Conservation (phyloP, 2,888 invertebrate species). For the Tortricodes alternella region DNA sequence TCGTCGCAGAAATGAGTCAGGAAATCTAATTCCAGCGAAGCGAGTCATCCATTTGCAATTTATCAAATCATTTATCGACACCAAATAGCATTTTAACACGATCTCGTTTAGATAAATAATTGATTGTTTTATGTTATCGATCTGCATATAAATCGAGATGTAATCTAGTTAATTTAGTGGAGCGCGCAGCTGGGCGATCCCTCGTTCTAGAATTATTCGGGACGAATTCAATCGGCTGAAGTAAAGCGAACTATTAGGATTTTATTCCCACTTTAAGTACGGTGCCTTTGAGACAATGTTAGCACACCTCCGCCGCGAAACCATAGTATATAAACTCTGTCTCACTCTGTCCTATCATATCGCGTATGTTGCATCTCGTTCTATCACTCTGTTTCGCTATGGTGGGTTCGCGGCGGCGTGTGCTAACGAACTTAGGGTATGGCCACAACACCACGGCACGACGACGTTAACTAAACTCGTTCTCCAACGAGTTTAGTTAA, state of each 20-base stretch:
- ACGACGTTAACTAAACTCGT: too few species aligned
- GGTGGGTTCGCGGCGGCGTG: too few species aligned
- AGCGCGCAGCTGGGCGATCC: not conserved
- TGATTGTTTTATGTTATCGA: constrained; percentile 4
- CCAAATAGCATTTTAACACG: constrained; percentile 24
- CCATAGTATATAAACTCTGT: too few species aligned
- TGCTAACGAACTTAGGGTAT: too few species aligned
- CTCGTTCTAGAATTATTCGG: not conserved
- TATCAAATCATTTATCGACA: constrained; percentile 28
- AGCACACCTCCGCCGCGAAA: too few species aligned
- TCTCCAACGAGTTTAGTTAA: too few species aligned
- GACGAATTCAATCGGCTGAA: not conserved
- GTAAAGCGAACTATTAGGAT: not conserved
- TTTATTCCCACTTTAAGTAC: too few species aligned
- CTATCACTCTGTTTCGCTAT: too few species aligned
- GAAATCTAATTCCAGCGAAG: constrained; percentile 21
- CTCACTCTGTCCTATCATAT: too few species aligned
- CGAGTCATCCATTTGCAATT: constrained; percentile 23
- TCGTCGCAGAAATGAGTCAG: constrained; percentile 5
- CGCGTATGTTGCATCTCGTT: too few species aligned
- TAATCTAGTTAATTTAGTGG: constrained; percentile 7
- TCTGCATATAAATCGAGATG: constrained; percentile 22
- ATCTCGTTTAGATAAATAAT: constrained; percentile 25
- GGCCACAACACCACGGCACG: too few species aligned
- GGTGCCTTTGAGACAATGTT: too few species aligned